phyloP scores from a whole-genome alignment of 2,888 invertebrate genomes.

The Dichetophora obliterata region DNA sequence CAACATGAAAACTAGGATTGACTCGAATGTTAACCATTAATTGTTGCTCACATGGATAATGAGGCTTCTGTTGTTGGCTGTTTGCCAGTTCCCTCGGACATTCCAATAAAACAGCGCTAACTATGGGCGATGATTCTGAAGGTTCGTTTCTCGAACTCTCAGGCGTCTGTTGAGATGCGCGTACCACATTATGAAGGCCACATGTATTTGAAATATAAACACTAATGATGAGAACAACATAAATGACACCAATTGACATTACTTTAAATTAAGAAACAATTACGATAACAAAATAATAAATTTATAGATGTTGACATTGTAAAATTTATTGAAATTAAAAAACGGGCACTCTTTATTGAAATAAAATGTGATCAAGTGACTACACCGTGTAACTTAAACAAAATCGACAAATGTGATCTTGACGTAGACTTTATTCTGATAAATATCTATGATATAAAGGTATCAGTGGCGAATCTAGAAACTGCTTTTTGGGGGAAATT shows the following conservation, averaged over 20 bases:
- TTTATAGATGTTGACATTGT: conserved; percentile 24
- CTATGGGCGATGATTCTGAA: conserved; percentile 41
- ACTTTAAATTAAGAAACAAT: conserved; percentile 36
- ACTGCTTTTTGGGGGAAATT: too few species aligned
- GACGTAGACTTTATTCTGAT: not conserved
- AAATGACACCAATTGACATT: conserved; percentile 36
- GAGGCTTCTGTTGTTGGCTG: not conserved
- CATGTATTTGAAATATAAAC: conserved; percentile 25
- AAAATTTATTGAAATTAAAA: conserved; percentile 18
- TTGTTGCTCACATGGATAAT: conserved; percentile 50
- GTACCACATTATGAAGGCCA: conserved; percentile 15
- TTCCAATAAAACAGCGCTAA: conserved; percentile 54
- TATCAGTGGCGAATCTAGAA: not conserved
- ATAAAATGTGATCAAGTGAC: not conserved
- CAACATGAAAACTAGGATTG: conserved; percentile 50
- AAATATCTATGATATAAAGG: not conserved
- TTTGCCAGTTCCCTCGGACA: conserved; percentile 45
- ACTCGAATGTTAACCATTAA: conserved; percentile 56
- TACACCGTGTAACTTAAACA: too few species aligned
- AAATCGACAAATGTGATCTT: not conserved
- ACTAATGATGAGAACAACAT: conserved; percentile 31
- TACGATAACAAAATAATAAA: conserved; percentile 34
- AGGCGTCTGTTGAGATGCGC: conserved; percentile 4
- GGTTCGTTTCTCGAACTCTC: not conserved
- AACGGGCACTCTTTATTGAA: not conserved